Conservation (phyloP, 2,888 invertebrate genomes). For the Polymixis flavicincta region DNA sequence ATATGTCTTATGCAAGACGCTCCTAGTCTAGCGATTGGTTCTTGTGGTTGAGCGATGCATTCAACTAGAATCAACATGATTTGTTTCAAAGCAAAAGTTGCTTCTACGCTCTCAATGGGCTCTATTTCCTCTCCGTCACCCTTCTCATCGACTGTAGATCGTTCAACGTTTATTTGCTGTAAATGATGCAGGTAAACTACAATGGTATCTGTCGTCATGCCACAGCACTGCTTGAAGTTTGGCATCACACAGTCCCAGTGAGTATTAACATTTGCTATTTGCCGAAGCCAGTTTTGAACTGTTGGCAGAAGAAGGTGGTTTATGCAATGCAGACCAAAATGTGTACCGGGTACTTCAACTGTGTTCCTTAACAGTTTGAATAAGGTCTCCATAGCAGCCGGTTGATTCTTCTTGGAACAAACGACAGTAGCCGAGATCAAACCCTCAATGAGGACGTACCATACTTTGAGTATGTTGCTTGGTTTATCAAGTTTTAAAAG, state of each 20-base stretch:
- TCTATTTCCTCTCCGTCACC: constrained; percentile 83
- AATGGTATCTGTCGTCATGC: constrained; percentile 97
- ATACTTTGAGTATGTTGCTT: constrained; percentile 96
- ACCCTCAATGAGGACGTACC: constrained; percentile 97
- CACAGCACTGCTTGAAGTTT: constrained; percentile 98
- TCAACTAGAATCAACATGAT: constrained; percentile 96
- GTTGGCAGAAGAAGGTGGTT: constrained; percentile 97
- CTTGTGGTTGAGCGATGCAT: constrained; percentile 97
- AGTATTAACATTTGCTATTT: constrained; percentile 93
- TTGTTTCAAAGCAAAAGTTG: constrained; percentile 96
- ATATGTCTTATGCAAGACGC: constrained; percentile 97
- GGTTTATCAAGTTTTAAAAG: constrained; percentile 93
- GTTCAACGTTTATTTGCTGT: constrained; percentile 90
- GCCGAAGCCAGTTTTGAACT: constrained; percentile 97
- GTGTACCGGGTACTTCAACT: constrained; percentile 95
- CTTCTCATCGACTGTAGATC: constrained; percentile 81
- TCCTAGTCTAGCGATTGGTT: constrained; percentile 97
- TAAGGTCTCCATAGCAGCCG: constrained; percentile 96
- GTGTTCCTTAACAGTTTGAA: constrained; percentile 96
- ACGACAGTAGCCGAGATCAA: constrained; percentile 95
- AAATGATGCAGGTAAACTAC: constrained; percentile 96
- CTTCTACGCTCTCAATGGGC: constrained; percentile 90
- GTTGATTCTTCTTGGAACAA: constrained; percentile 97
- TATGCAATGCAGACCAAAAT: constrained; percentile 97
- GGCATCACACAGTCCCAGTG: constrained; percentile 95